Evolutionary conservation across 2,888 invertebrate genomes (phyloP), one percentile per base, ranked within the genome.

Genomic region (Drosophila basisetae): DNA sequence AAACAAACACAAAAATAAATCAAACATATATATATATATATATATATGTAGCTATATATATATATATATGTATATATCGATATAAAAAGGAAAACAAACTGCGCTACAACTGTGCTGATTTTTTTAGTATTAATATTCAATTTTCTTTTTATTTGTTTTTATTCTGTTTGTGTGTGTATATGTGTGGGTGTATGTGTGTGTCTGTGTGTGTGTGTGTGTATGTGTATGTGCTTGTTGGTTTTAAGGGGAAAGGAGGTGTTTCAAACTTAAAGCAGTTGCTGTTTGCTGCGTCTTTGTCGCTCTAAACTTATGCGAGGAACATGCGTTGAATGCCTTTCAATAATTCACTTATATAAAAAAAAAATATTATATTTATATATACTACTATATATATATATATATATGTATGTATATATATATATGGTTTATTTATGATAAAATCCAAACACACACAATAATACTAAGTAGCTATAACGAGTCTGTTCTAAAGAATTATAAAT

Each of bases 291-390:
- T 85, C 69, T 85, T 78, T 84, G 78, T 88, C 80, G 89, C 89
- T 84, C 82, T 89, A 91, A 85, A 91, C 85, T 82, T 88, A 91
- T 85, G 83, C 91, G 90, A 90, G 90, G 90, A 90, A 90, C 90
- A 90, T 90, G 83, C 86, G 88, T 88, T 89, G 88, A 89, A 91
- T 89, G 78, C 78, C 66, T 62, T 71, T 77, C 63, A 61, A 76
- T 66, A 67, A 69, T 76, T 71, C 52, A 73, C 81, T 83, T 80
- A 83, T 56, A 49, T 72, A 68, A 75, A 61, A 70, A 78, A 84
- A 73, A 83, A 85, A 77, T 72, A 73, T 56, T 69, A 62, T 55
- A 35, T 71, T 65, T 54, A 64, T 60, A 56, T 61, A 58, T 52
- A 53, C 41, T 53, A 66, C 61, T 61, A 66, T 41, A 37, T 37